Percentiles rank a stretch among this genome's conserved stretches.
Conservation (phyloP, 2,888 invertebrate species). For the Melanophora roralis region DNA sequence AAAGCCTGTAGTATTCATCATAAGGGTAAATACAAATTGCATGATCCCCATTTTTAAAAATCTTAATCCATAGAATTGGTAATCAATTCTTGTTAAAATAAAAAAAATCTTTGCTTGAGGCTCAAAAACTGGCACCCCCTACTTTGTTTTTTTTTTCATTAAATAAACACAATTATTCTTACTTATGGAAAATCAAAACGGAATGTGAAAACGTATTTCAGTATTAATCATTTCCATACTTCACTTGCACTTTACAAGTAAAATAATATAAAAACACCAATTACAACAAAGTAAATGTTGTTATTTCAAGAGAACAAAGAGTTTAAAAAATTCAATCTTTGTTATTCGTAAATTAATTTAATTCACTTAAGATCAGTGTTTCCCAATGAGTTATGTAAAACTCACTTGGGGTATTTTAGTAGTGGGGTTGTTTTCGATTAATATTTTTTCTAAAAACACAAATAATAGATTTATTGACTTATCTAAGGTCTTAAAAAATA, state of each 20-base stretch:
- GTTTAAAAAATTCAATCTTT: not conserved
- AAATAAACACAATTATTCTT: not conserved
- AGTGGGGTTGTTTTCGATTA: too few species aligned
- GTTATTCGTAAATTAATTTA: not conserved
- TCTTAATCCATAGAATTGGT: not conserved
- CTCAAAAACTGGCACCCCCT: conserved; percentile 25
- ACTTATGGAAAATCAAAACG: not conserved
- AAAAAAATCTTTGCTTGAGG: conserved; percentile 38
- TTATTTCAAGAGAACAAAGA: not conserved
- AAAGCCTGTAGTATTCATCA: too few species aligned
- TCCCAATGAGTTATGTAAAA: too few species aligned
- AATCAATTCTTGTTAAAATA: conserved; percentile 11
- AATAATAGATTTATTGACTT: too few species aligned
- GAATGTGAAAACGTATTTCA: not conserved
- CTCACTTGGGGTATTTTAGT: too few species aligned
- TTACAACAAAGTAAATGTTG: not conserved
- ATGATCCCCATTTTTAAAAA: too few species aligned
- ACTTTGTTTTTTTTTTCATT: not conserved
- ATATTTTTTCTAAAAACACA: too few species aligned
- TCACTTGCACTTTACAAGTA: conserved; percentile 7
- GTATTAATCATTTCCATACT: not conserved
- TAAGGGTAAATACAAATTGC: too few species aligned
- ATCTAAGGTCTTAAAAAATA: too few species aligned
- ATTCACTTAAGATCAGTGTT: not conserved
- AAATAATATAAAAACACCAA: not conserved